phyloP scores from a whole-genome alignment of 2,888 invertebrate species.

The Zaprionus lineosus region DNA sequence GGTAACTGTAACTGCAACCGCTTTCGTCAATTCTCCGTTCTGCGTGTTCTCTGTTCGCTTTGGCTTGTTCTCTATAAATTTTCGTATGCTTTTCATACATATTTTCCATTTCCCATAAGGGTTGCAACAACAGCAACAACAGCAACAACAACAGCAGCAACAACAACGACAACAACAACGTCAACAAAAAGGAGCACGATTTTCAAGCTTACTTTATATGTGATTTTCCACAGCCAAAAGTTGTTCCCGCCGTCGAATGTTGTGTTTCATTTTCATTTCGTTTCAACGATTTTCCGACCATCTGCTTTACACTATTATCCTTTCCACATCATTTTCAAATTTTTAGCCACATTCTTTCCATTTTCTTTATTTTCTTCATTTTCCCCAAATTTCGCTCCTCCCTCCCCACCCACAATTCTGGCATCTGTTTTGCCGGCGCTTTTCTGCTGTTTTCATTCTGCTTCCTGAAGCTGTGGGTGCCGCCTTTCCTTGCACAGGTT shows the following conservation, averaged over 20 bases:
- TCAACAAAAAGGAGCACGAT: slow-evolving; percentile 27
- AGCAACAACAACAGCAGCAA: slow-evolving; percentile 10
- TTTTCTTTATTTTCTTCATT: slow-evolving; percentile 9
- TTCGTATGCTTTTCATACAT: slow-evolving; percentile 33
- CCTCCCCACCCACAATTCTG: too few relatives aligned
- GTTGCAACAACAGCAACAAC: slow-evolving; percentile 35
- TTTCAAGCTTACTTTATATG: slow-evolving; percentile 65
- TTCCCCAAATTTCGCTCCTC: too few relatives aligned
- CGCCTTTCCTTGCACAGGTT: slow-evolving; percentile 8
- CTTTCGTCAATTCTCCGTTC: slow-evolving; percentile 24
- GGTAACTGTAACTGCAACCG: slow-evolving; percentile 9
- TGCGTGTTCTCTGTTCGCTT: too few relatives aligned
- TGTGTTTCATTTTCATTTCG: slow-evolving; percentile 44
- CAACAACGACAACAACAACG: slow-evolving; percentile 20
- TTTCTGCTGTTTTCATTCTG: slow-evolving; percentile 20
- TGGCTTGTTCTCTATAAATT: slow-evolving; percentile 19
- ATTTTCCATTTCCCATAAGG: slow-evolving; percentile 58
- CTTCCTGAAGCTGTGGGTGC: neutral
- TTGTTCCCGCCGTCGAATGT: slow-evolving; percentile 15
- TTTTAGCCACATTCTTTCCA: slow-evolving; percentile 57
- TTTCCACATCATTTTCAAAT: slow-evolving; percentile 41
- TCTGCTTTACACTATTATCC: slow-evolving; percentile 20
- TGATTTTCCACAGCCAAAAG: slow-evolving; percentile 44
- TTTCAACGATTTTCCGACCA: slow-evolving; percentile 28
- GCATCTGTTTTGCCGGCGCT: slow-evolving; percentile 58